A percentile compares a stretch with the other conserved stretches of the same genome.
phyloP scores from a whole-genome alignment of 2,888 invertebrate genomes.

The Drosophila acutilabella region DNA sequence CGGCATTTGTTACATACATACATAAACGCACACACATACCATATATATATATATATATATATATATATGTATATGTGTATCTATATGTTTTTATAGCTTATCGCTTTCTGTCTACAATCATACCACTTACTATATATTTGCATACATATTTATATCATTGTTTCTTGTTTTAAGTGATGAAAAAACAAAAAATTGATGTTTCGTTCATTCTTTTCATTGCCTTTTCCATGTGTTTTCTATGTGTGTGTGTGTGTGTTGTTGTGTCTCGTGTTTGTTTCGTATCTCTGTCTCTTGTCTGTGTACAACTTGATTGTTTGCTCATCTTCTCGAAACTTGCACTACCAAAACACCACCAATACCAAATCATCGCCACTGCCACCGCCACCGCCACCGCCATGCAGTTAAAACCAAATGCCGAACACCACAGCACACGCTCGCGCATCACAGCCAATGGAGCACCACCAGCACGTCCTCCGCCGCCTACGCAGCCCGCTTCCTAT shows the following conservation, averaged over 20 bases:
- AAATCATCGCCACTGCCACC: slow-evolving; percentile 50
- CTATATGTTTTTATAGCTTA: no score
- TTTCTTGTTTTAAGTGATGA: slow-evolving; percentile 6
- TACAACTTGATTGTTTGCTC: slow-evolving; percentile 38
- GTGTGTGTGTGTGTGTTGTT: slow-evolving; percentile 18
- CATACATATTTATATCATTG: slow-evolving; percentile 2
- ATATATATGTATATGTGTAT: no score
- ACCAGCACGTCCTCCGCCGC: slow-evolving; percentile 70
- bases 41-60: not conserved
- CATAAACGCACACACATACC: not conserved
- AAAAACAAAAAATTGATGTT: slow-evolving; percentile 42
- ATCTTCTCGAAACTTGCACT: slow-evolving; percentile 53
- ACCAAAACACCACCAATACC: slow-evolving; percentile 53
- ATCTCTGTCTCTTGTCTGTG: slow-evolving; percentile 30
- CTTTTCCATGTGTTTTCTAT: slow-evolving; percentile 54
- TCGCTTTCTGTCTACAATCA: no score
- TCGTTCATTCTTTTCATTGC: slow-evolving; percentile 60
- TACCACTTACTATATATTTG: not conserved
- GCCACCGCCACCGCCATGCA: slow-evolving; percentile 59
- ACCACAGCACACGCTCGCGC: slow-evolving; percentile 67
- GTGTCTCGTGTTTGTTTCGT: slow-evolving; percentile 18
- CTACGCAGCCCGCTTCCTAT: slow-evolving; percentile 66
- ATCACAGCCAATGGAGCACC: slow-evolving; percentile 54
- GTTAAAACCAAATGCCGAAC: slow-evolving; percentile 82
- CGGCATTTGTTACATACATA: no score